Evolutionary conservation across 23 tunicate species (phyloP), one percentile per base, ranked within the genome.

Genomic region (Phallusia fumigata): DNA sequence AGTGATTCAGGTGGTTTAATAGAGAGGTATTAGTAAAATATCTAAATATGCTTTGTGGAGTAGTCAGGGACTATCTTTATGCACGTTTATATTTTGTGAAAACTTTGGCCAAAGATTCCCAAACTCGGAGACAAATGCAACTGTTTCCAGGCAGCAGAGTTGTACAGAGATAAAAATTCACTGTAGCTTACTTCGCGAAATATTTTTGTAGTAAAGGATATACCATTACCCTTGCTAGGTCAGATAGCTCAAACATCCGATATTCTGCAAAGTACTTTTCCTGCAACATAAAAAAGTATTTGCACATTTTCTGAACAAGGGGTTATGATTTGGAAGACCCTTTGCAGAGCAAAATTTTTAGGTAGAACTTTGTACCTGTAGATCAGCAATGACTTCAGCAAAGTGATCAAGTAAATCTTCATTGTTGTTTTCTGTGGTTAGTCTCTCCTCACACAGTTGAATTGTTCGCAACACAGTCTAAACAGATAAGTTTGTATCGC

Each of bases 251-350:
- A 74, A 93, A 93, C 97, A 93, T 88, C 64, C 88, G 75, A 50
- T 93, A 93, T 85, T 93, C 97, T 18, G 88, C 89, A 40, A 93
- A 93, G 80, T 93, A 93, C 24, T 88, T 86, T 65, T 93, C 90
- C 93, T 88, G 87, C 6, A 74, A 36, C 74, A 79, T 5, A 35
- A 53, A 21, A 64, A 76, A 6, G 69, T 8, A 53, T 83, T 31
- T n/a, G 12, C 33, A 79, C 69, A 18, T 33, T n/a, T 15, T 51
- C 18, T 13, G 18, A 51, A 18, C 58, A 51, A 51, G 15, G n/a
- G n/a, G n/a, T n/a, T n/a, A n/a, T n/a, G n/a, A n/a, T n/a, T n/a
- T n/a, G n/a, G n/a, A n/a, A n/a, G n/a, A n/a, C n/a, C 11, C 11
- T 65, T 65, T 3, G 3, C 11, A 65, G 32, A 6, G 6, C 6